Base-by-base conservation (phyloP, 2,888 invertebrate species). In the Dascillus cervinus region DNA sequence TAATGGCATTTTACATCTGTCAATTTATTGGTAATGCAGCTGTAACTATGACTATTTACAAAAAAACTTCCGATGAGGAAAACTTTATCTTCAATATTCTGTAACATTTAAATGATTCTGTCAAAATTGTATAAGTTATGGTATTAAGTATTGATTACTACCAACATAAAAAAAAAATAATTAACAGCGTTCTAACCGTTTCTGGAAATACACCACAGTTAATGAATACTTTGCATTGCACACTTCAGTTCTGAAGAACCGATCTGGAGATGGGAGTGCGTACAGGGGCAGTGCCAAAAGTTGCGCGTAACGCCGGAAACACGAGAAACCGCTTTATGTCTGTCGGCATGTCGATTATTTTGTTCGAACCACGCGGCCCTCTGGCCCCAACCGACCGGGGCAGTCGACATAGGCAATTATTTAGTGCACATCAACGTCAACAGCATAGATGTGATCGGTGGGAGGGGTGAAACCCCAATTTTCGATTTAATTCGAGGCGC, bases 381-480 rank as follows among this genome's bases (percentile, higher is more conserved):
- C 2, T 82, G 79, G 81, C 81, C 78, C 1, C 69, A 62, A 47
- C 79, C 81, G 1, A 79, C 77, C 0, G 77, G 77, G 1, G 62
- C 67, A 10, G 49, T 71, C 3, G 66, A 71, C 2, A 50, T 79
- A 1, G 75, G 75, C 1, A 71, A 69, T 32, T 66, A 62, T 42
- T 56, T 77, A 15, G 69, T 72, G 46, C 51, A 64, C 22, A 32
- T 75, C 10, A 64, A 74, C 49, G 52, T 64, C 0, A 65, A 75
- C 32, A 70, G 67, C 22, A 71, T 81, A 9, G 62, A 68, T 1
- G 47, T 77, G 1, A 60, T 71, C 11, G 55, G 65, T 5, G 39
- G 47, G 4, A 63, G 60, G 32, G 54, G 44, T 3, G 55, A 58
- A 22, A 46, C 51, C 2, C 44, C 56, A 1, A 49, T 50, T 11